phyloP scores from a whole-genome alignment of 1,140 invertebrate genomes.

The Bombus haemorrhoidalis region DNA sequence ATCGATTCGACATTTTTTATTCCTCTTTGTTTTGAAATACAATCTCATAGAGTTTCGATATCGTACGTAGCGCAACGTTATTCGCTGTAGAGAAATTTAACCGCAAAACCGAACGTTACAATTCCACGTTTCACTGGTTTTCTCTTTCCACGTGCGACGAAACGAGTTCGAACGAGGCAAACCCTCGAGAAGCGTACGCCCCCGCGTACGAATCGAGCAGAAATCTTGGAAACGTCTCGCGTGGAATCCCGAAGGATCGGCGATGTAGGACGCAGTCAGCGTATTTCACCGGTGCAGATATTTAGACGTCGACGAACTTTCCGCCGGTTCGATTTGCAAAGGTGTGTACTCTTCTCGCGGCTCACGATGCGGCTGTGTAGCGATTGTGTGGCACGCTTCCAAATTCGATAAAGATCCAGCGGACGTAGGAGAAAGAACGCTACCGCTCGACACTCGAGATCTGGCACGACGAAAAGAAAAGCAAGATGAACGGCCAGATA shows the following conservation, averaged over 20 bases:
- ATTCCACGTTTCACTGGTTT: not conserved
- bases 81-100: not conserved
- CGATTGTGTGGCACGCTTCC: slow-evolving; percentile 54
- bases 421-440: not conserved
- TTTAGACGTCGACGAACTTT: slow-evolving; percentile 41
- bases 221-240: slow-evolving; percentile 18
- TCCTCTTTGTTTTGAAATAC: no score
- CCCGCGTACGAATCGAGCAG: not conserved
- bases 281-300: slow-evolving; percentile 36
- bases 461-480: slow-evolving; percentile 37
- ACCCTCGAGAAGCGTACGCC: not conserved
- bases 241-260: slow-evolving; percentile 4
- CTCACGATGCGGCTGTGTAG: not conserved
- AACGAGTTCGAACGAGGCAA: not conserved
- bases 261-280: not conserved
- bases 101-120: not conserved
- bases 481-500: slow-evolving; percentile 50
- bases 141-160: not conserved
- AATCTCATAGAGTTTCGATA: no score
- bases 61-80: not conserved
- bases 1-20: no score
- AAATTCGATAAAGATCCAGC: slow-evolving; percentile 58
- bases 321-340: slow-evolving; percentile 44
- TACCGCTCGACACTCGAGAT: not conserved
- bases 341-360: slow-evolving; percentile 37